Evolutionary conservation across 2,797 vertebrate genomes (phyloP).

Genomic region (Borostomias antarcticus): DNA sequence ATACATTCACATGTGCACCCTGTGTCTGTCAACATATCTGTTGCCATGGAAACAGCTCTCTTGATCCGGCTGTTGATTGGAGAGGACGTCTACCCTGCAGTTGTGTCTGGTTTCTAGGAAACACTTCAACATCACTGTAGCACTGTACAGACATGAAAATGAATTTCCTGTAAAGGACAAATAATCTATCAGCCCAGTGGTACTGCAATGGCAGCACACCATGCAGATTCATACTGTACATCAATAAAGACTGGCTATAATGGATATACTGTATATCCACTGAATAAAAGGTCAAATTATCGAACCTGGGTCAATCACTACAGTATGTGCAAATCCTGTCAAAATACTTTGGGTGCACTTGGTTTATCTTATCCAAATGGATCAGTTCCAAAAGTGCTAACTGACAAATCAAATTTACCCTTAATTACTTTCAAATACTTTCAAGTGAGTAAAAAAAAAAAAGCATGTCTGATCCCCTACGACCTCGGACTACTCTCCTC

Average conservation of each 20-base stretch:
- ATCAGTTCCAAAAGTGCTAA: no score
- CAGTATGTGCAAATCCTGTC: no score
- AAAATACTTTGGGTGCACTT: no score
- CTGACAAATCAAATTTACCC: no score
- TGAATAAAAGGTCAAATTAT: conserved; percentile 5
- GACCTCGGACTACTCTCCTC: conserved; percentile 8
- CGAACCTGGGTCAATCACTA: no score
- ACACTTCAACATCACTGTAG: conserved; percentile 3
- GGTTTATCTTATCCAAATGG: no score
- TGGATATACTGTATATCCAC: conserved; percentile 3
- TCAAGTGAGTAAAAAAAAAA: background rate
- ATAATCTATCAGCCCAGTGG: background rate
- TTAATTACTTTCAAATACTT: background rate
- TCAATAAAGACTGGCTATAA: background rate
- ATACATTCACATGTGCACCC: conserved; percentile 26
- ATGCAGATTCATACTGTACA: background rate
- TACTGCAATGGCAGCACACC: background rate
- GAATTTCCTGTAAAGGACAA: no score
- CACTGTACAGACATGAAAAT: no score
- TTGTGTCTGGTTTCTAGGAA: conserved; percentile 23
- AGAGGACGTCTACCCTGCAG: conserved; percentile 28
- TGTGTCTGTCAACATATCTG: conserved; percentile 21
- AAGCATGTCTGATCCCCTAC: conserved; percentile 11
- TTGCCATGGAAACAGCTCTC: conserved; percentile 19
- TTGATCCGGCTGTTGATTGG: conserved; percentile 54